Evolutionary conservation across 2,888 invertebrate species (phyloP), one percentile per base, ranked within the genome.

Genomic region (Synanthedon vespiformis): DNA sequence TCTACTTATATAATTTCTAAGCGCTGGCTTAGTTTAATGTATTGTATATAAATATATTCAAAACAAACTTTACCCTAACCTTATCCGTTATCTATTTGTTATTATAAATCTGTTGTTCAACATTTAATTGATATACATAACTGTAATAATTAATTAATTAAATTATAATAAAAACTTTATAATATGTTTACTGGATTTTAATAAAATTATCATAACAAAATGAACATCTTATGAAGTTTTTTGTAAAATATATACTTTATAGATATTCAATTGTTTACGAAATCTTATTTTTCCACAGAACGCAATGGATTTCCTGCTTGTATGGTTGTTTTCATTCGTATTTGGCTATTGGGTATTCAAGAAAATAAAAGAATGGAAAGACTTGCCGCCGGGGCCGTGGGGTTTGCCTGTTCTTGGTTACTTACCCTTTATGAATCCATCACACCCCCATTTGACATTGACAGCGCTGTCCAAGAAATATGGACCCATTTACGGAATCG

Each of bases 331-430:
- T 49, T 67, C 75, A 40, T 64, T 80, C 52, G 74, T 79, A 4
- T 57, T 65, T 18, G 79, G 76, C 13, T 74, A 69, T 61, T 77
- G 83, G 76, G 68, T 80, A 58, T 69, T 70, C 61, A 72, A 80
- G 61, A 76, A 81, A 65, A 56, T 81, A 54, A 80, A 72, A 55
- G 68, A 78, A 64, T 81, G 80, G 80, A 79, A 80, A 53, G 76
- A 70, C 52, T 72, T 90, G 48, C 93, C 95, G 0, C 95, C 95
- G 0, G 96, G 96, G 0, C 96, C 96, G 0, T 89, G 89, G 88
- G 93, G 94, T 1, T 57, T 95, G 41, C 96, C 96, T 0, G 66
- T 95, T 14, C 57, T 96, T 3, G 96, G 96, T 1, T 95, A 93
- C 67, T 77, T 96, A 55, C 92, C 93, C 1, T 93, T 91, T 76